Evolutionary conservation across 2,888 invertebrate species (phyloP), one percentile per base, ranked within the genome.

Genomic region (Drosophila ezoana): DNA sequence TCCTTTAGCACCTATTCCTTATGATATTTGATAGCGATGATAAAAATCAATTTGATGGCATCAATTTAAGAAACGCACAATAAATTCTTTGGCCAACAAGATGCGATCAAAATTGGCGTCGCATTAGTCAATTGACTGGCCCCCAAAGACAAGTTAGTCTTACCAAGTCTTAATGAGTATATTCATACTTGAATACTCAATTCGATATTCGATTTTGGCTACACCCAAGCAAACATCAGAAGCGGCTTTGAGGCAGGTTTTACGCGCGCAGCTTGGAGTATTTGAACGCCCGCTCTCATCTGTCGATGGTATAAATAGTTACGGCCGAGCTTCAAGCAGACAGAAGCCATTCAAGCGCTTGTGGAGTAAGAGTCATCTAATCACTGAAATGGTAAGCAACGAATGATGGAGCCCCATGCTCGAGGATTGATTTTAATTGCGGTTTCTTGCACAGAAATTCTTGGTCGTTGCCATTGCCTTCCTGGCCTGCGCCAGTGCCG

Each of bases 381-480:
- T 44, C 32, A 40, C 40, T 52, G 54, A 74, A 59, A 87, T 89
- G 87, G 84, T 89, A 66, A 69, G 87, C 28, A 9, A 10, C 8
- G 13, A 43, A 40, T 9, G 14, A 1, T 16, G 4, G 13, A 13
- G 20, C n/a, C 8, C 1, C 32, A 14, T 18, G 18, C n/a, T 52
- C 35, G 41, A 57, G 53, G 28, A 61, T 35, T 48, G 45, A 11
- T 51, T 33, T 16, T 41, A 33, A 60, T 37, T 51, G 20, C 0
- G 43, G 16, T 45, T 35, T 51, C 23, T 56, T 14, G 9, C 33
- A 35, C 38, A 90, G 91, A 90, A 90, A 87, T 81, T 91, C 77
- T 43, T 90, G 57, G 33, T 89, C 33, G 69, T 90, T 57, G 85
- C 89, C 69, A 65, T 90, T 66, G 83, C 88, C 76, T 77, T 90